Evolutionary conservation across 2,888 invertebrate species (phyloP), one percentile per base, ranked within the genome.

Genomic region (Drosophila anceps): DNA sequence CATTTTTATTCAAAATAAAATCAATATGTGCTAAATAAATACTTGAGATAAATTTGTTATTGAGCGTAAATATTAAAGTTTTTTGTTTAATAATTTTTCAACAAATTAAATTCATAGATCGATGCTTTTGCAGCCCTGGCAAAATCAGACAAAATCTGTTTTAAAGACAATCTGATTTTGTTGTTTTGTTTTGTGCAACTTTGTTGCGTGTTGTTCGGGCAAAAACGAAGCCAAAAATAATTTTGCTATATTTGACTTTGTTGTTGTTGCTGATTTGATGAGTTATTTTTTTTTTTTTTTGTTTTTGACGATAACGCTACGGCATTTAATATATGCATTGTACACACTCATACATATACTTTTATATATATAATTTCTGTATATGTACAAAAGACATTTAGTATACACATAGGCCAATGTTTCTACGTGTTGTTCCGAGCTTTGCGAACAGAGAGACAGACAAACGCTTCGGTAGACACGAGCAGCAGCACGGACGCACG

Each of bases 401-500:
- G 54, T 33, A 54, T 51, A 61, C 68, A 65, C 77, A 65, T 79
- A 65, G 68, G 55, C 76, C 54, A 71, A 68, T 63, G 46, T 72
- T 68, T 70, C 33, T 64, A 73, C 73, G 78, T 75, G 75, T 78
- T 78, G 69, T 84, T 71, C 54, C 61, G 64, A 69, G 55, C 83
- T 82, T 80, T 82, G 82, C 82, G 71, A 85, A 71, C 81, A 69
- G 29, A 31, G 29, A n/a, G 48, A 48, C 48, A 48, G 74, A 82
- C 73, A 73, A 50, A 82, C 72, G 73, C 58, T 73, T 57, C 64
- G 66, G 51, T 71, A 63, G 80, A 67, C 86, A 82, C 71, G 73
- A 73, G 65, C 84, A 82, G 66, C 69, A 66, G 70, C 69, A 69
- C 71, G 80, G 70, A 88, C 69, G 80, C 72, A 87, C 69, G 73